phyloP scores from a whole-genome alignment of 2,113 vertebrate genomes.

The Empidonax traillii region DNA sequence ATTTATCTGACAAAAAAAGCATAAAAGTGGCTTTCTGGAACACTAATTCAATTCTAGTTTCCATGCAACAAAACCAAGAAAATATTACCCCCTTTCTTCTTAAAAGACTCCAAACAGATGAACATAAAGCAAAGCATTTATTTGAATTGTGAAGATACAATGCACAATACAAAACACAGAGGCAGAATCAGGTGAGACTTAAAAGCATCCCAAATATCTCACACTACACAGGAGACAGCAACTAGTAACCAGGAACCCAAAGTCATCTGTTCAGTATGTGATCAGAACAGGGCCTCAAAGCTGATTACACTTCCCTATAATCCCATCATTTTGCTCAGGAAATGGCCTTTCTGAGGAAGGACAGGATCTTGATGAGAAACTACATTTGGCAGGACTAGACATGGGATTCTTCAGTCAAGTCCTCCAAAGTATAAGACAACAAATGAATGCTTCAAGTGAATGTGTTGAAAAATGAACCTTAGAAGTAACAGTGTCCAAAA shows the following conservation, averaged over 20 bases:
- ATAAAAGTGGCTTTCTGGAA: neutral
- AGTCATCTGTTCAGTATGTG: neutral
- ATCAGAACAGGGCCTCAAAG: neutral
- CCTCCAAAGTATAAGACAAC: neutral
- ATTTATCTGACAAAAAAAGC: neutral
- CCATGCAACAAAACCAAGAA: neutral
- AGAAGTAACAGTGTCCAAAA: neutral
- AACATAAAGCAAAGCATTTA: neutral
- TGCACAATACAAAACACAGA: neutral
- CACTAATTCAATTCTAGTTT: neutral
- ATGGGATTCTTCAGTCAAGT: neutral
- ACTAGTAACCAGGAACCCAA: neutral
- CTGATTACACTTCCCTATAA: neutral
- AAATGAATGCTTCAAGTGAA: neutral
- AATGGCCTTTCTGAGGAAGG: neutral
- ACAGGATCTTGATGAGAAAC: neutral
- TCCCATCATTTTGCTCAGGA: neutral
- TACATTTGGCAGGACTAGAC: neutral
- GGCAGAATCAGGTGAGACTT: neutral
- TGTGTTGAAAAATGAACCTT: neutral
- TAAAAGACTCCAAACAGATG: neutral
- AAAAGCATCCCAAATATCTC: neutral
- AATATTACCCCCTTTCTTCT: neutral
- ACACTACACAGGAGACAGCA: neutral
- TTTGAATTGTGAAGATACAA: neutral